Conservation (phyloP, 2,797 vertebrate genomes). For the Ibycter americanus region DNA sequence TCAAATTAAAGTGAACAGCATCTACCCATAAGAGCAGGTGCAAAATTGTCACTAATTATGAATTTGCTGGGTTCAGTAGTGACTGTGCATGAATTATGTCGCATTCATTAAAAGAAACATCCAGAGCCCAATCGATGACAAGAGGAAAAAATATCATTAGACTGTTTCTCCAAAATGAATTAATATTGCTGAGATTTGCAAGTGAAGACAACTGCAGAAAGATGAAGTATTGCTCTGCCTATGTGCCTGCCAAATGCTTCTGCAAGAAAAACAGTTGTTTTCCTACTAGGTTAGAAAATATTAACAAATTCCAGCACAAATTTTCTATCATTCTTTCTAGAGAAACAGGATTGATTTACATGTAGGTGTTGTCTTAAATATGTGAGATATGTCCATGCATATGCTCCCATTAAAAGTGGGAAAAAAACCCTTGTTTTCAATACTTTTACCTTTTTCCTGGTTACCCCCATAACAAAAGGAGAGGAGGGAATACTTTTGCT, state of each 20-base stretch:
- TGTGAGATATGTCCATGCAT: background rate
- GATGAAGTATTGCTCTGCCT: background rate
- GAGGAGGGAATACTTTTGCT: background rate
- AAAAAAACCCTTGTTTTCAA: background rate
- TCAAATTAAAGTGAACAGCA: slow-evolving; percentile 70
- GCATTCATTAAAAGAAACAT: slow-evolving; percentile 62
- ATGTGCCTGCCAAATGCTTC: background rate
- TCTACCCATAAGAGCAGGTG: slow-evolving; percentile 73
- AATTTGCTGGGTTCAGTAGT: slow-evolving; percentile 71
- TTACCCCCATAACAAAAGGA: background rate
- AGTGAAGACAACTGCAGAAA: background rate
- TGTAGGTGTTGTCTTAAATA: background rate
- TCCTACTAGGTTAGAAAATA: background rate
- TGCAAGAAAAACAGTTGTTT: background rate
- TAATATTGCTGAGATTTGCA: background rate
- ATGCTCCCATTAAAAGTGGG: background rate
- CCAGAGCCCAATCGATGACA: background rate
- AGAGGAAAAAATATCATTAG: background rate
- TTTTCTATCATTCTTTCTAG: background rate
- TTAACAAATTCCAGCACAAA: background rate
- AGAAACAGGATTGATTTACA: background rate
- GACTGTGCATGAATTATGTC: slow-evolving; percentile 71
- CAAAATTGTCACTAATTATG: slow-evolving; percentile 76
- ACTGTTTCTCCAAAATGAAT: background rate
- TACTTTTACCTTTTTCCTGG: background rate